A percentile compares a stretch with the other conserved stretches of the same genome.
Conservation (phyloP, 2,113 vertebrate species). For the Bubalus kerabau region DNA sequence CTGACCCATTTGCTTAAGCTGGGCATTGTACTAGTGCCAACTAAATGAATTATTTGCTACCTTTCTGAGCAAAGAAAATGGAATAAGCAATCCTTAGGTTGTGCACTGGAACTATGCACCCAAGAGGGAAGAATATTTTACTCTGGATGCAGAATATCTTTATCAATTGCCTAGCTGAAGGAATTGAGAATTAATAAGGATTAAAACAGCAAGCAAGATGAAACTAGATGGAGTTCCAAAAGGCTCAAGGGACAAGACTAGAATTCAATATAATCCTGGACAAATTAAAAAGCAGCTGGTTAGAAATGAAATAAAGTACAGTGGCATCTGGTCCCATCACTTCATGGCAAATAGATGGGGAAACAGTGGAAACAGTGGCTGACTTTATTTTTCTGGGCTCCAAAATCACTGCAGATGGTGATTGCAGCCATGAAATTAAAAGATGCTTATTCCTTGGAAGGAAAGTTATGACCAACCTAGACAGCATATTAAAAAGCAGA, state of each 20-base stretch:
- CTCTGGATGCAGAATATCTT: not conserved
- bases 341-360: no score
- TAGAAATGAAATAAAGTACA: constrained; percentile 40
- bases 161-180: constrained; percentile 21
- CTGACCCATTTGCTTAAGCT: not conserved
- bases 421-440: no score
- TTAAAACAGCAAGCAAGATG: constrained; percentile 38
- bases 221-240: constrained; percentile 27
- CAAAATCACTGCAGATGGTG: no score
- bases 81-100: not conserved
- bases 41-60: not conserved
- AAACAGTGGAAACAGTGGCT: no score
- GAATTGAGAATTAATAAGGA: constrained; percentile 43
- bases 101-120: not conserved
- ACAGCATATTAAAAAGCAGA: no score
- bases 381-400: no score
- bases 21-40: not conserved
- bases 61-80: constrained; percentile 3
- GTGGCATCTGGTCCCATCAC: no score
- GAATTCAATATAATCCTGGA: constrained; percentile 10
- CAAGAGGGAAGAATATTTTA: not conserved
- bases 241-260: constrained; percentile 18
- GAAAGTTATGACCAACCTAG: no score
- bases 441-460: no score
- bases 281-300: constrained; percentile 37